Percentiles rank a stretch among this genome's conserved stretches.
These are phyloP conservation scores for Bombus waltoni DNA, from an alignment of 1,140 invertebrate species.

Conservation along the genomic window DNA sequence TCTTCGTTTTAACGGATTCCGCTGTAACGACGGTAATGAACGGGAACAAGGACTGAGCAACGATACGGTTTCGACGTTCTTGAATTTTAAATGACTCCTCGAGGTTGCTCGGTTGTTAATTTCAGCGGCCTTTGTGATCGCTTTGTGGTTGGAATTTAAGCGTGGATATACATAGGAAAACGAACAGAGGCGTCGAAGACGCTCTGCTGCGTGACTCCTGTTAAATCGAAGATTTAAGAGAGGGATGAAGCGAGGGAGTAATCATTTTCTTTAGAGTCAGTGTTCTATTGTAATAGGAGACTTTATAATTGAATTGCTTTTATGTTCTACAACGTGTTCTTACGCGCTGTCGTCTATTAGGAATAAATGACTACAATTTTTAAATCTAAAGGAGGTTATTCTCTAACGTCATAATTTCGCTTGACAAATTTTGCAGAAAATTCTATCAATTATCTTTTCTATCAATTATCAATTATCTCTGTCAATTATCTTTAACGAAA, in stretches of 20 bases:
- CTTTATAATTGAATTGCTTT: too few relatives aligned
- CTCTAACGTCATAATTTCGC: too few relatives aligned
- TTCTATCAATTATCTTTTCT: too few relatives aligned
- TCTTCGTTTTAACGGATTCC: background rate
- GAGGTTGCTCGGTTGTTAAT: conserved; percentile 24
- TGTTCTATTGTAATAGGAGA: too few relatives aligned
- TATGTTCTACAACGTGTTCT: too few relatives aligned
- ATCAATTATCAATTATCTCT: too few relatives aligned
- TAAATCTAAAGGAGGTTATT: too few relatives aligned
- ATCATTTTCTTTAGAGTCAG: background rate
- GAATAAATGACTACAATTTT: too few relatives aligned
- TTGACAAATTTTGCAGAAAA: too few relatives aligned
- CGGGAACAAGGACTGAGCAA: background rate
- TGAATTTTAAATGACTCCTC: conserved; percentile 36
- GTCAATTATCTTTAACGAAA: too few relatives aligned
- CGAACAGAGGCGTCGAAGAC: background rate
- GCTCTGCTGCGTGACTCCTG: too few relatives aligned
- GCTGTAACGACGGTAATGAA: conserved; percentile 20
- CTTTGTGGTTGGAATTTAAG: background rate
- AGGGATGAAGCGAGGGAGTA: background rate
- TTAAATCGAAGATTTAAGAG: background rate
- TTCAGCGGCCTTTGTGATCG: background rate
- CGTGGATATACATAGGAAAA: background rate
- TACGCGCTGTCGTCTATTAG: too few relatives aligned
- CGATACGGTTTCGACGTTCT: background rate